Evolutionary conservation across 2,888 invertebrate species (phyloP), one percentile per base, ranked within the genome.

Genomic region (Proisotoma minuta): DNA sequence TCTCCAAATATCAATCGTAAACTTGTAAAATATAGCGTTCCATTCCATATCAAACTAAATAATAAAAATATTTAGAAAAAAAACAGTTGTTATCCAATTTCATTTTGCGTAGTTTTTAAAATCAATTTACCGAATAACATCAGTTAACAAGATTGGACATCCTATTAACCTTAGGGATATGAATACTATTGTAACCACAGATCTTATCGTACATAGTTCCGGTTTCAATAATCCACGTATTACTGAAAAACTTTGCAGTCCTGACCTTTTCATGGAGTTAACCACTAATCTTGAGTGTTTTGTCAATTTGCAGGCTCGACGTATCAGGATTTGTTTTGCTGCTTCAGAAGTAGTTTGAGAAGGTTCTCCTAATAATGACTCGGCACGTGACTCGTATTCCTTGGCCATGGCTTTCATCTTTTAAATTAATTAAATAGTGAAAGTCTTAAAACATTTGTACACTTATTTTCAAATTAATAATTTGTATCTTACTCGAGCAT

Each of bases 101-200:
- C 24, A 43, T 15, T 24, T 22, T 18, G 49, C n/a, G 15, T 15
- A 50, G n/a, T 28, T 34, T 24, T 50, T 1, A 22, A 18, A 28
- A 34, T 28, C 15, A 8, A 56, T 22, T 51, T 56, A 72, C 72
- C 70, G 57, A 10, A 71, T 27, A 2, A 72, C 50, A 57, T 72
- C 72, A 5, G 60, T 51, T 15, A 66, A 63, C 2, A 68, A 40
- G 10, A 72, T 57, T n/a, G 62, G 59, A 39, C 67, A 73, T 43
- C 73, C 73, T 1, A 70, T 54, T 59, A 71, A 67, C 10, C 73
- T 47, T 4, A 68, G 29, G 8, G 70, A 63, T 2, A 71, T 62
- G 43, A 70, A 73, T 2, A 73, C 39, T 4, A 66, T n/a, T 24
- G 68, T 57, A 2, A 69, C 24, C 18, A 65, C 58, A 2, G 24